phyloP scores from a whole-genome alignment of 2,113 vertebrate genomes.

The Gymnocephalus cernua region DNA sequence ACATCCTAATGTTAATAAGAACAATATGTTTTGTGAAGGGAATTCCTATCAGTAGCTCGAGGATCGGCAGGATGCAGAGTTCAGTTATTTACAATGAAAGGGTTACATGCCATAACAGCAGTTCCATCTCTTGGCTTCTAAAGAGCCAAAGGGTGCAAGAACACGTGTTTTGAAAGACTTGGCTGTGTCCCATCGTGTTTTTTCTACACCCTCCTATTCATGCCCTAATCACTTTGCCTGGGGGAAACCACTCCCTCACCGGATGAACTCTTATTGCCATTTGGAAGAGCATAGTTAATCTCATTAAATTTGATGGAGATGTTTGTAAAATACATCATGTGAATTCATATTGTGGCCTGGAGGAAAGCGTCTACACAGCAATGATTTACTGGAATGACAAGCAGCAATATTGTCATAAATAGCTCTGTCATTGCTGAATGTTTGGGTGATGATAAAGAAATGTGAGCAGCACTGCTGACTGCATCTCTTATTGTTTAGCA shows the following conservation, averaged over 20 bases:
- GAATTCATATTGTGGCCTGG: constrained; percentile 34
- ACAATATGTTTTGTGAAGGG: constrained; percentile 64
- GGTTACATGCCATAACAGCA: constrained; percentile 39
- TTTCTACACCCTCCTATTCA: constrained; percentile 59
- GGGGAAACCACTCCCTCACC: constrained; percentile 57
- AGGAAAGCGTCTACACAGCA: constrained; percentile 6
- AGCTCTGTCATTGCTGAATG: constrained; percentile 35
- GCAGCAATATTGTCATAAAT: constrained; percentile 30
- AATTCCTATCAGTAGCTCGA: constrained; percentile 55
- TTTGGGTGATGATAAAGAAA: constrained; percentile 37
- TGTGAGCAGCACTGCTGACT: neutral
- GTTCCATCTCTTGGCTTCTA: constrained; percentile 43
- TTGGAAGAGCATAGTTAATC: constrained; percentile 28
- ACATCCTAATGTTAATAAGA: constrained; percentile 64
- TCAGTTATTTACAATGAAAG: constrained; percentile 46
- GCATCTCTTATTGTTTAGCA: constrained; percentile 9
- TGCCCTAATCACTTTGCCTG: constrained; percentile 47
- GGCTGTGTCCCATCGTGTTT: constrained; percentile 44
- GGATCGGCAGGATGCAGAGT: constrained; percentile 35
- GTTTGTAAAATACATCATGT: constrained; percentile 38
- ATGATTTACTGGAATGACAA: constrained; percentile 51
- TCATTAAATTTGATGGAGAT: constrained; percentile 48
- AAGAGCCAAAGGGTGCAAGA: constrained; percentile 40
- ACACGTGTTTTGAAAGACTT: constrained; percentile 50
- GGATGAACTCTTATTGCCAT: constrained; percentile 47